Percentiles rank a stretch among this genome's conserved stretches.
Evolutionary conservation across 2,113 vertebrate species (phyloP).

Genomic region (Oncorhynchus clarkii): DNA sequence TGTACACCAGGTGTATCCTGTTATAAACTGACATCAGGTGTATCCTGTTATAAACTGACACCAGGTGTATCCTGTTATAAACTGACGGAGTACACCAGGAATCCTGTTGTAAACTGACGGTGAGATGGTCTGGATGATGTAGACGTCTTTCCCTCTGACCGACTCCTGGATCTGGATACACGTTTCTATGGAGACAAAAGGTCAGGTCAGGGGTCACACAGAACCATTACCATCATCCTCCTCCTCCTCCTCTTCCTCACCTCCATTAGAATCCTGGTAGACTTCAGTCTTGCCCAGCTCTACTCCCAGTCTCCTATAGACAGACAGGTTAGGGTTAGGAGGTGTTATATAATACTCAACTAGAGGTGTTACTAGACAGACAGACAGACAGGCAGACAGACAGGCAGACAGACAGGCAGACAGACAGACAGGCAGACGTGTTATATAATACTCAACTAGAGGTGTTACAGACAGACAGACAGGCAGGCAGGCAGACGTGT

Average conservation of each 20-base stretch:
- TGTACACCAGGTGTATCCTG: too few relatives aligned
- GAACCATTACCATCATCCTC: neutral
- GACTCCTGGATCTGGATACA: slow-evolving; percentile 85
- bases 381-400: too few relatives aligned
- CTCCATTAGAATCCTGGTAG: neutral
- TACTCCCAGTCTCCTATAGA: neutral
- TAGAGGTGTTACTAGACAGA: too few relatives aligned
- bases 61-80: too few relatives aligned
- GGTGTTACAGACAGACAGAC: neutral
- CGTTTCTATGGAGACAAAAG: slow-evolving; percentile 71
- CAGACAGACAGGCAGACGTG: too few relatives aligned
- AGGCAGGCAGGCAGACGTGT: too few relatives aligned
- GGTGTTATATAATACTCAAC: neutral
- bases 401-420: too few relatives aligned
- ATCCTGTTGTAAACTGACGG: slow-evolving; percentile 66
- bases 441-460: neutral
- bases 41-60: too few relatives aligned
- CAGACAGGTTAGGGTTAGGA: neutral
- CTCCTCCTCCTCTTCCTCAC: neutral
- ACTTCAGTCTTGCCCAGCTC: neutral
- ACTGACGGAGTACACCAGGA: too few relatives aligned
- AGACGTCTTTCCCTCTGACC: slow-evolving; percentile 83
- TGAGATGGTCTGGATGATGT: slow-evolving; percentile 84
- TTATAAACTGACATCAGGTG: too few relatives aligned
- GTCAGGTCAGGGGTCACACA: neutral